Conservation (phyloP, 2,113 vertebrate genomes). For the human (Homo sapiens) region DNA sequence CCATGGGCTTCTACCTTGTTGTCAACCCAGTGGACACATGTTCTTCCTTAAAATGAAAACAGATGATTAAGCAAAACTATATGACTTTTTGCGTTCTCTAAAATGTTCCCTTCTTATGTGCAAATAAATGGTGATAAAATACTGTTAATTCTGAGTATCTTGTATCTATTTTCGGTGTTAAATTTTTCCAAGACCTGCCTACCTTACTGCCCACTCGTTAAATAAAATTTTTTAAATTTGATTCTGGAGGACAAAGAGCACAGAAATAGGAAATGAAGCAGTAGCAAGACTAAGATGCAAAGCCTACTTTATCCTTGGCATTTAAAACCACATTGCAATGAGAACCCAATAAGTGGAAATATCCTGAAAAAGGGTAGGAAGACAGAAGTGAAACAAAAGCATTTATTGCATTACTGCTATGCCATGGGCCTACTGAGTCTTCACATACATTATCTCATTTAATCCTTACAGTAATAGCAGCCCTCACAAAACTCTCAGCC, state of each 20-base stretch:
- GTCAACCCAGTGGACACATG: accelerated
- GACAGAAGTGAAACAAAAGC: neutral
- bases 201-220: neutral
- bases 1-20: neutral
- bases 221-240: neutral
- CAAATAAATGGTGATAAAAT: neutral
- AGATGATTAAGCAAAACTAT: neutral
- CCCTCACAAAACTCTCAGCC: neutral
- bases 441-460: neutral
- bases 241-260: neutral
- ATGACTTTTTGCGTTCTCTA: accelerated
- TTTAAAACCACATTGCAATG: neutral
- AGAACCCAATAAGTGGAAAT: neutral
- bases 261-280: neutral
- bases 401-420: neutral
- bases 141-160: accelerated
- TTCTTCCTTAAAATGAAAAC: neutral
- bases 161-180: neutral
- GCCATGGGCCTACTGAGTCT: neutral
- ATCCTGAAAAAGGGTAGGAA: neutral
- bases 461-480: neutral
- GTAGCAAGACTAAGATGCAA: neutral
- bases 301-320: neutral
- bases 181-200: neutral
- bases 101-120: neutral